phyloP scores from a whole-genome alignment of 2,888 invertebrate species.

The Perizoma affinitatum region DNA sequence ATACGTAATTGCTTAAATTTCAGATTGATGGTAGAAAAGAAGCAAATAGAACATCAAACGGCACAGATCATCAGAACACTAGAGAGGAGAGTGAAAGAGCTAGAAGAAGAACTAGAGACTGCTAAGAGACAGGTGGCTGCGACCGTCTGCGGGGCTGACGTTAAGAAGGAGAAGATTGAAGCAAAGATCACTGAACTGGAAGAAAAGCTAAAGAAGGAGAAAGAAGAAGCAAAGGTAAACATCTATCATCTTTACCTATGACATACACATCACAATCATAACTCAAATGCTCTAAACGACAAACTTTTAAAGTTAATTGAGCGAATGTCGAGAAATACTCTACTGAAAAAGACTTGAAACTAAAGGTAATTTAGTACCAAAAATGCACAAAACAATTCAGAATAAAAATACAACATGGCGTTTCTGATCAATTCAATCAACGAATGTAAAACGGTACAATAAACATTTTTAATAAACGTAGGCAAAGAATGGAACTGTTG shows the following conservation, averaged over 20 bases:
- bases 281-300: neutral
- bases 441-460: no score
- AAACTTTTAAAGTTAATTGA: no score
- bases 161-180: slow-evolving; percentile 62
- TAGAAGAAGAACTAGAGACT: slow-evolving; percentile 66
- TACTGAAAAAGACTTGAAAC: neutral
- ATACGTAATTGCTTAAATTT: slow-evolving; percentile 23
- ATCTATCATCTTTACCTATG: slow-evolving; percentile 24
- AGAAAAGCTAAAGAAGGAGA: slow-evolving; percentile 53
- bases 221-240: slow-evolving; percentile 54
- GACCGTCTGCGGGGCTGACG: slow-evolving; percentile 53
- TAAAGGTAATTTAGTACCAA: no score
- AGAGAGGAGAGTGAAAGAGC: slow-evolving; percentile 52
- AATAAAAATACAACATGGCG: no score
- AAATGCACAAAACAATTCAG: no score
- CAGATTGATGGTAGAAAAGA: slow-evolving; percentile 68
- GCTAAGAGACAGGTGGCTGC: slow-evolving; percentile 59
- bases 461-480: no score
- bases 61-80: slow-evolving; percentile 47
- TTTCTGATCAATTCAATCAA: no score
- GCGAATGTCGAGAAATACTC: no score
- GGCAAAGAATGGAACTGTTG: no score
- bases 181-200: slow-evolving; percentile 62
- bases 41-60: slow-evolving; percentile 57
- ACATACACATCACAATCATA: neutral